Evolutionary conservation across 2,113 vertebrate species (phyloP), one percentile per base, ranked within the genome.

Genomic region (Mesitornis unicolor): DNA sequence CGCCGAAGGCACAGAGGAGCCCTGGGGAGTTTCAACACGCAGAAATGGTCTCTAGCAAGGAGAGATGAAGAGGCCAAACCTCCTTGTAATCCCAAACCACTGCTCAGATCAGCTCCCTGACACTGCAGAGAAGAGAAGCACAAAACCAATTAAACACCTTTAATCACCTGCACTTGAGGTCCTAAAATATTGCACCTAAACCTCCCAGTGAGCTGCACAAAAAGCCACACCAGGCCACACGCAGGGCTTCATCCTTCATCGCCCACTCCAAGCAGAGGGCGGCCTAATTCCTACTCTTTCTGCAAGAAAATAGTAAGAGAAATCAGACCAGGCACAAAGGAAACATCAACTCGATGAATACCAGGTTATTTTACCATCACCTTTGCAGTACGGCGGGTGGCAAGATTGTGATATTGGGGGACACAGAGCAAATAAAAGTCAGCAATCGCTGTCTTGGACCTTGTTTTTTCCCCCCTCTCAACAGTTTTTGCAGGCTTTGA

Each of bases 111-210:
- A 42, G 19, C n/a, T 16, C 53, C 51, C 64, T 24, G 86, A 40
- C 22, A 8, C 15, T 7, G n/a, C 61, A 14, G 64, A 45, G 80
- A 19, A 33, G 19, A 25, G 57, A 42, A 53, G 76, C 36, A 36
- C 69, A 54, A 47, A 68, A 50, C 25, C 4, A 4, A 24, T 5
- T 5, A 13, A 48, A n/a, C 4, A 0, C 2, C 10, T 38, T 45
- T 21, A 11, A 56, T 36, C 16, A 11, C 56, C 50, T 4, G 21
- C 31, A 13, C 40, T 17, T 13, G 24, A 31, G 71, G 33, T 38
- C n/a, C 60, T 28, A 59, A 68, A 54, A n/a, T 3, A 31, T 2
- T 1, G 8, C 20, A 10, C 18, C 61, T 8, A 42, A 61, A 35
- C 35, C 47, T 40, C 9, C 48, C 28, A 9, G 11, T 22, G 6